Base-by-base conservation (phyloP, 2,113 vertebrate genomes). In the Alaudala cheleensis region DNA sequence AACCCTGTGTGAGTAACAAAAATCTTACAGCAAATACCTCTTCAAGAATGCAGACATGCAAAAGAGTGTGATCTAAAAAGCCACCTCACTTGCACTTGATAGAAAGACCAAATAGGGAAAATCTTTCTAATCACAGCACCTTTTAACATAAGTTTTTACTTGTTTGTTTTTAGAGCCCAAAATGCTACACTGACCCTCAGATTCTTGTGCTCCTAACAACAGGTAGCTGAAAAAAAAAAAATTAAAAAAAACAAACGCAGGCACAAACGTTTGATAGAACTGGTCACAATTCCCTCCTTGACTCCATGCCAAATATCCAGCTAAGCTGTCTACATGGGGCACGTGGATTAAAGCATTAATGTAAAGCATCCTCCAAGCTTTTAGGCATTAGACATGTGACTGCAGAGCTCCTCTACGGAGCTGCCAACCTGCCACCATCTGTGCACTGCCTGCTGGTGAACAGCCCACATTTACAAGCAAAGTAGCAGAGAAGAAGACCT, bases 1-100 rank as follows among this genome's bases (percentile, higher is more conserved):
- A 22, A 99, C 97, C 96, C 99, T 99, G 91, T 65, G 64, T 93
- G 50, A 96, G 34, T 26, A 86, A 87, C n/a, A 95, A 65, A 85
- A 83, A 39, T 37, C 22, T 84, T 88, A 64, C 5, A 82, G 49
- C 26, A 93, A 95, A 74, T 44, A 44, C 37, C 31, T 88, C 31
- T 54, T 76, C 66, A 78, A 45, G 60, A 76, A 80, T 2, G 8
- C 64, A 86, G 44, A 44, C 15, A n/a, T 20, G 24, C 42, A 92
- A 65, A 94, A 37, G 0, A 14, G 14, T 1, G 15, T 26, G 79
- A 26, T 77, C 56, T 66, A 62, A 90, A 93, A 88, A 81, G 16
- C 25, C 29, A 86, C 51, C 72, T 64, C 78, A 53, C 24, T 76
- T 57, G 49, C 18, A 87, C 19, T 70, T 65, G 26, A 83, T 0